Percentiles rank a stretch among this genome's conserved stretches.
Evolutionary conservation across 2,113 vertebrate genomes (phyloP).

Genomic region (Daphoenositta chrysoptera): DNA sequence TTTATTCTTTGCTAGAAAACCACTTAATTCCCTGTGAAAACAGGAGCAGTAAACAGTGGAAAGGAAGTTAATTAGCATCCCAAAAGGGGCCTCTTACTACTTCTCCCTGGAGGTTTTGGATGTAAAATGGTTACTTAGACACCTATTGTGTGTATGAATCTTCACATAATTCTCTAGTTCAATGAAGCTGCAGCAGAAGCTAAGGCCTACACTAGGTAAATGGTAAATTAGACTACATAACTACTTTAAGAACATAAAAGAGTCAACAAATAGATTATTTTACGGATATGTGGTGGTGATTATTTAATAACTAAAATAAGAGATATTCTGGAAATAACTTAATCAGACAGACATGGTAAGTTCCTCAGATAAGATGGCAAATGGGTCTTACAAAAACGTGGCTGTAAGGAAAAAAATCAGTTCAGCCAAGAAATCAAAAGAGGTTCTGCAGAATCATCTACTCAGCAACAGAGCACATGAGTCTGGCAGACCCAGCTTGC

Average conservation of each 20-base stretch:
- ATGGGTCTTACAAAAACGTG: not conserved
- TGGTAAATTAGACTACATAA: not conserved
- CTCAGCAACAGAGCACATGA: not conserved
- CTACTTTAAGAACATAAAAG: not conserved
- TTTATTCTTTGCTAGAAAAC: not conserved
- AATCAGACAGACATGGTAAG: not conserved
- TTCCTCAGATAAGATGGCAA: not conserved
- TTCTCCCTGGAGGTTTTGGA: conserved; percentile 12
- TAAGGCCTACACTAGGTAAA: not conserved
- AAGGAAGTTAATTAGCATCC: conserved; percentile 64
- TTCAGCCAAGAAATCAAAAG: not conserved
- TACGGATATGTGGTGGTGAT: not conserved
- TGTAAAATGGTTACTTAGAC: conserved; percentile 49
- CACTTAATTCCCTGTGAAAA: conserved; percentile 17
- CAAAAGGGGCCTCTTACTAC: conserved; percentile 33
- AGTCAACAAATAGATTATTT: not conserved
- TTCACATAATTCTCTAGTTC: not conserved
- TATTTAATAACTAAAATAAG: not conserved
- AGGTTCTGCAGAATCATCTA: not conserved
- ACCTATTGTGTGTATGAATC: conserved; percentile 30
- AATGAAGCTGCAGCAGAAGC: not conserved
- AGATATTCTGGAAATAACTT: not conserved
- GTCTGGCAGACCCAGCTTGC: not conserved
- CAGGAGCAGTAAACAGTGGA: conserved; percentile 42
- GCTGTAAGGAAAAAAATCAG: not conserved